Percentiles rank a stretch among this genome's conserved stretches.
These are phyloP conservation scores for Silvanus unidentatus DNA, from an alignment of 2,888 invertebrate species.

Conservation along the genomic window DNA sequence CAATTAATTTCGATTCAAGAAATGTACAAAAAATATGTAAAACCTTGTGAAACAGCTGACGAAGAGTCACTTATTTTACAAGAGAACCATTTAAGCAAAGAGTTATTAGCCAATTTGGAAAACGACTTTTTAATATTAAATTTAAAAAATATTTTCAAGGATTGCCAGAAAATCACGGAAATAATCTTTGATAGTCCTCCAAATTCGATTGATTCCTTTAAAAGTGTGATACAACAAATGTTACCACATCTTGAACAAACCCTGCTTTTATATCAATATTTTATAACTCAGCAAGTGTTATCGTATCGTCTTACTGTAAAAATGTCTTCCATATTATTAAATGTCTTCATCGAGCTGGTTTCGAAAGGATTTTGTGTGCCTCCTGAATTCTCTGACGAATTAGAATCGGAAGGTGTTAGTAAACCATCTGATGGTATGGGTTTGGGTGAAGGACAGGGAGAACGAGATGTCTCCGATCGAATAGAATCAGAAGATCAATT, in stretches of 20 bases:
- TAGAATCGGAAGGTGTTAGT: conserved; percentile 50
- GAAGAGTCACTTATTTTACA: conserved; percentile 4
- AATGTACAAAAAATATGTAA: conserved; percentile 27
- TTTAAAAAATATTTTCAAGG: conserved; percentile 7
- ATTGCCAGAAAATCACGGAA: conserved; percentile 18
- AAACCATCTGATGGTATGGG: conserved; percentile 70
- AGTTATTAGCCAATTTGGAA: too few relatives aligned
- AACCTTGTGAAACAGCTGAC: not conserved
- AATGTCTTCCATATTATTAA: conserved; percentile 73
- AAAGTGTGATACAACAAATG: conserved; percentile 27
- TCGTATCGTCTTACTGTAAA: conserved; percentile 76
- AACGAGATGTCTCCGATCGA: conserved; percentile 91
- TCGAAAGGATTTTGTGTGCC: conserved; percentile 88
- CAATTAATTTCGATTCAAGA: conserved; percentile 27
- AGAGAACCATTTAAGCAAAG: too few relatives aligned
- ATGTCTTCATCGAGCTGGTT: conserved; percentile 78
- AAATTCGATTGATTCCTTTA: conserved; percentile 28
- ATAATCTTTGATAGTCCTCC: conserved; percentile 51
- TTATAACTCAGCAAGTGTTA: conserved; percentile 70
- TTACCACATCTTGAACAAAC: conserved; percentile 75
- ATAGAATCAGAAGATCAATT: conserved; percentile 87
- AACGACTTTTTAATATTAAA: too few relatives aligned
- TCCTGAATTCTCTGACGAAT: conserved; percentile 71
- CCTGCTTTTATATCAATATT: conserved; percentile 67
- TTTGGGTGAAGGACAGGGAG: conserved; percentile 86